Conservation (phyloP, 2,888 invertebrate species). For the Bibio marci region DNA sequence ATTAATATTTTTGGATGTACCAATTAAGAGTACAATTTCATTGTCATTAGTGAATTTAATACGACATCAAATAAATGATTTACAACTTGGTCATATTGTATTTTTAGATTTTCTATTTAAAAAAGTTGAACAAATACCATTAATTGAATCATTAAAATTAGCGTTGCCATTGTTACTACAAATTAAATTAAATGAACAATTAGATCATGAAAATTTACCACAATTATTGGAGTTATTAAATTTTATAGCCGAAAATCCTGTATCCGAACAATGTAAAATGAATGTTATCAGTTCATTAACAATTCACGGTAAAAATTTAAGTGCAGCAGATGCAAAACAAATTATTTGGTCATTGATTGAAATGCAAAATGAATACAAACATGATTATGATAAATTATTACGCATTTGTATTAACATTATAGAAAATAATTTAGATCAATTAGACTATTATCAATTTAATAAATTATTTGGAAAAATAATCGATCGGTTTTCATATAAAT, state of each 20-base stretch:
- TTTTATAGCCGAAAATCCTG: constrained; percentile 32
- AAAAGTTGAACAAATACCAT: constrained; percentile 26
- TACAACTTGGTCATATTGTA: background rate
- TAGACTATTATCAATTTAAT: constrained; percentile 33
- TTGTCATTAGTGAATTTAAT: constrained; percentile 1
- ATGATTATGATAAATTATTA: constrained; percentile 30
- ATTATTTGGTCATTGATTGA: constrained; percentile 39
- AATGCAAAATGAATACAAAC: constrained; percentile 26
- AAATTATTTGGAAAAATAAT: constrained; percentile 33
- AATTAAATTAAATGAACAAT: constrained; percentile 37
- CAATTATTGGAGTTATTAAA: constrained; percentile 35
- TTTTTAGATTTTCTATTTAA: background rate
- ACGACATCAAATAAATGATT: constrained; percentile 1
- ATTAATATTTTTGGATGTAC: constrained; percentile 26
- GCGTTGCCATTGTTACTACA: constrained; percentile 52
- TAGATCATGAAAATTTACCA: constrained; percentile 35
- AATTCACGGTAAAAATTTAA: constrained; percentile 29
- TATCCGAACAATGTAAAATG: constrained; percentile 34
- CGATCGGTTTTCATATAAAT: constrained; percentile 29
- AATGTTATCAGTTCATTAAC: constrained; percentile 35
- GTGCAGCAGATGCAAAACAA: constrained; percentile 32
- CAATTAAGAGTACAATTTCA: background rate
- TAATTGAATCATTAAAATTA: constrained; percentile 43
- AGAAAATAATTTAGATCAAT: constrained; percentile 30
- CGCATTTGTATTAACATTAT: constrained; percentile 24